Base-by-base conservation (phyloP, 2,888 invertebrate genomes). In the Chalcis sispes region DNA sequence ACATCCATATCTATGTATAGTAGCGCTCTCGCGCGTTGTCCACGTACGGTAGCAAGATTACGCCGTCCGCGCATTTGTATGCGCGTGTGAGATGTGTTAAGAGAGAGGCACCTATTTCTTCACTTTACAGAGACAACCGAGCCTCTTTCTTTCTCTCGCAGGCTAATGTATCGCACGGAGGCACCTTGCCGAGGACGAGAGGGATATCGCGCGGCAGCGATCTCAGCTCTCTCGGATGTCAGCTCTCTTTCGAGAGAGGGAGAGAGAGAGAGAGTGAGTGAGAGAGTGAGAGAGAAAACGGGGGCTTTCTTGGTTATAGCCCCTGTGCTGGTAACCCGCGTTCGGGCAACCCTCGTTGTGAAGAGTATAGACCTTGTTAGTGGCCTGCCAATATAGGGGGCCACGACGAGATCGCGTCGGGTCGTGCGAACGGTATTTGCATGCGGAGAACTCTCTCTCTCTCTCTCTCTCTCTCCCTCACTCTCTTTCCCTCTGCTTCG, bases 121-220 rank as follows among this genome's bases (percentile, higher is more conserved):
- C n/a, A n/a, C n/a, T n/a, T n/a, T n/a, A n/a, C n/a, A 29, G 5
- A 23, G 27, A 20, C 5, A 32, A 40, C n/a, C 27, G 27, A 32
- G 1, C 13, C 10, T 32, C 5, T 8, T 7, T 32, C 20, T 56
- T 29, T 61, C 15, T 2, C 10, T 61, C 46, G 13, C 10, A 18
- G 20, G 29, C 66, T 66, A 74, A 67, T 67, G 61, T 61, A 74
- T 74, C 73, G 73, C 32, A 7, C 15, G 58, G 42, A n/a, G 18
- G 29, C 8, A 20, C 8, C n/a, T 36, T 20, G 40, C 25, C 64
- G 65, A 56, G 80, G 71, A 82, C 82, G 82, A 82, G 80, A 65
- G 78, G 79, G 84, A 85, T 88, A 87, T 87, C 87, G 83, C 79
- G 81, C 81, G 79, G 82, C 82, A 83, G 79, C 83, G 79, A 88